Conservation (phyloP, 2,113 vertebrate genomes). For the Grallaria varia region DNA sequence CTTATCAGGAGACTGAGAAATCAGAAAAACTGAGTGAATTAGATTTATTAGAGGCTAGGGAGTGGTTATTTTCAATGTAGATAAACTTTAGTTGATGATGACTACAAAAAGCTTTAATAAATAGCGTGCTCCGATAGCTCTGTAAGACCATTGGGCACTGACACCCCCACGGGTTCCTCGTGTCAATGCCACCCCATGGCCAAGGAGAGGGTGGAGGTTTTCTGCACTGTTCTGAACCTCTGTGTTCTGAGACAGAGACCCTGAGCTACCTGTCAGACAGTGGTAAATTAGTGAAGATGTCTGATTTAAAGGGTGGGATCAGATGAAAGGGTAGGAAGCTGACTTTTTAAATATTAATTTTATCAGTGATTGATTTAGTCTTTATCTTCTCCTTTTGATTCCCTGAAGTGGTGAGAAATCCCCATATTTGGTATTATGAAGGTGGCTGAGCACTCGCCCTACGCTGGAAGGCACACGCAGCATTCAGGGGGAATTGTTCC, state of each 20-base stretch:
- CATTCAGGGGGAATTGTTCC: neutral
- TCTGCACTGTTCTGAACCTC: rapidly evolving
- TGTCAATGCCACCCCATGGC: neutral
- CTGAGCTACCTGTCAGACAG: neutral
- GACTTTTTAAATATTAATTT: neutral
- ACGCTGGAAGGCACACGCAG: neutral
- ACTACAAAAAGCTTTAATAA: neutral
- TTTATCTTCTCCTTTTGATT: neutral
- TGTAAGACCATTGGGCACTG: rapidly evolving
- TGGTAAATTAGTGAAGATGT: neutral
- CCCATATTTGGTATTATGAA: neutral
- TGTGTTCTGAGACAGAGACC: neutral
- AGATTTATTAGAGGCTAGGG: neutral
- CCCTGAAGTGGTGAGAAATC: neutral
- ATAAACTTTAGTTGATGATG: too few relatives aligned
- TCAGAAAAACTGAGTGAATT: neutral
- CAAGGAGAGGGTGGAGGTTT: neutral
- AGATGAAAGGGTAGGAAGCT: neutral
- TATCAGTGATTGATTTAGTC: neutral
- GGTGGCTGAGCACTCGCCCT: neutral
- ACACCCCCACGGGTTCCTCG: rapidly evolving
- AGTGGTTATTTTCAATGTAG: neutral
- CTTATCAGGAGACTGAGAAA: neutral
- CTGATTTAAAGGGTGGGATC: neutral
- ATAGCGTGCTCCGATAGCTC: neutral